Evolutionary conservation across 2,888 invertebrate genomes (phyloP).

Genomic region (Rhingia campestris): DNA sequence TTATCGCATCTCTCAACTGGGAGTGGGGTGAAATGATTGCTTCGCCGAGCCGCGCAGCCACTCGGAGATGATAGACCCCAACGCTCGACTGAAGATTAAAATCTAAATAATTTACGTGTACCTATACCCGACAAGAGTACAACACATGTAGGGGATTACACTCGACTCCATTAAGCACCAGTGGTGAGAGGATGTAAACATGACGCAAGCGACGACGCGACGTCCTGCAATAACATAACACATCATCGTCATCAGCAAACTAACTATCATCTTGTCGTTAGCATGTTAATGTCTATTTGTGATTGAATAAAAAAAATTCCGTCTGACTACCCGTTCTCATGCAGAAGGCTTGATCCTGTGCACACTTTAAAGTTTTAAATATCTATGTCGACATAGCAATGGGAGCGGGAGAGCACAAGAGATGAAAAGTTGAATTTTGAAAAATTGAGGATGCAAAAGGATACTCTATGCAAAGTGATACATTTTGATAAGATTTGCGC

Average conservation of each 20-base stretch:
- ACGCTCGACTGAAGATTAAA: slow-evolving; percentile 52
- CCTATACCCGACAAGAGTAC: not conserved
- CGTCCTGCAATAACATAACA: not conserved
- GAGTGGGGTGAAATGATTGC: too few relatives aligned
- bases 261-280: not conserved
- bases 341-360: not conserved
- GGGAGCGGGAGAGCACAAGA: too few relatives aligned
- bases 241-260: not conserved
- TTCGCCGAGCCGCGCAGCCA: not conserved
- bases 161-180: slow-evolving; percentile 49
- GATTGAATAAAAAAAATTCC: not conserved
- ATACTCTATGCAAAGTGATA: too few relatives aligned
- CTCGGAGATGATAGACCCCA: slow-evolving; percentile 3
- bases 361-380: slow-evolving; percentile 1
- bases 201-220: too few relatives aligned
- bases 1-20: slow-evolving; percentile 5
- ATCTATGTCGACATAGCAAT: too few relatives aligned
- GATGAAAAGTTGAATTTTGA: too few relatives aligned
- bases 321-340: not conserved
- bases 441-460: too few relatives aligned
- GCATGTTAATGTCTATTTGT: not conserved
- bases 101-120: slow-evolving; percentile 65
- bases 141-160: slow-evolving; percentile 38
- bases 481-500: too few relatives aligned
- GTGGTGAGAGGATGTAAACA: not conserved